A percentile compares a stretch with the other conserved stretches of the same genome.
phyloP scores from a whole-genome alignment of 2,113 vertebrate species.

The Brienomyrus brachyistius region DNA sequence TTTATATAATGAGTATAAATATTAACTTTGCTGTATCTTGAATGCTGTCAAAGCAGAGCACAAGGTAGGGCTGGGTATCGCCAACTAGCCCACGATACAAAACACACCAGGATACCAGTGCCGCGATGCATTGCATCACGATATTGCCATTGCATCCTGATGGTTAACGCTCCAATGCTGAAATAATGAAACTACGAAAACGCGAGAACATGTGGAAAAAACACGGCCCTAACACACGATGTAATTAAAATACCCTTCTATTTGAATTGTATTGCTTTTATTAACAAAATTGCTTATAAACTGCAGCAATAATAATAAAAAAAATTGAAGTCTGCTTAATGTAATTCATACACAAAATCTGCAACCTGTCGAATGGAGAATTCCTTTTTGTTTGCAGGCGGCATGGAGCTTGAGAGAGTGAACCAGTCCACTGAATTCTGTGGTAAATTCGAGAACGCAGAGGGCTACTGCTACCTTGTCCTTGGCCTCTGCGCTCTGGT shows the following conservation, averaged over 20 bases:
- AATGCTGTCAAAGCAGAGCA: neutral
- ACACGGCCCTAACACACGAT: neutral
- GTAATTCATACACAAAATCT: neutral
- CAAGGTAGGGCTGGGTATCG: neutral
- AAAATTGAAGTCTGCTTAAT: neutral
- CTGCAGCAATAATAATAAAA: neutral
- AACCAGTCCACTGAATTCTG: slow-evolving; percentile 50
- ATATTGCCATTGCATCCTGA: neutral
- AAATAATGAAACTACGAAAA: neutral
- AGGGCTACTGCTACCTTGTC: slow-evolving; percentile 65
- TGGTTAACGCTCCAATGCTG: neutral
- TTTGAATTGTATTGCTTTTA: neutral
- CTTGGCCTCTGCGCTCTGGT: slow-evolving; percentile 50
- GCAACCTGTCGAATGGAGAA: neutral
- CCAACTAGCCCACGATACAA: neutral
- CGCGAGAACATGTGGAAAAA: neutral
- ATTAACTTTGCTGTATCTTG: neutral
- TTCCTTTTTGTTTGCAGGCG: neutral
- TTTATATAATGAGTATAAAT: neutral
- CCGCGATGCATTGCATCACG: neutral
- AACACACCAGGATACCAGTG: too few species aligned
- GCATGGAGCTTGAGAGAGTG: slow-evolving; percentile 21
- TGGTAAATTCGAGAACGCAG: slow-evolving; percentile 37
- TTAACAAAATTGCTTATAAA: neutral
- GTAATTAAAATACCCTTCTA: neutral